phyloP scores from a whole-genome alignment of 2,888 invertebrate species.

The Eledone cirrhosa region DNA sequence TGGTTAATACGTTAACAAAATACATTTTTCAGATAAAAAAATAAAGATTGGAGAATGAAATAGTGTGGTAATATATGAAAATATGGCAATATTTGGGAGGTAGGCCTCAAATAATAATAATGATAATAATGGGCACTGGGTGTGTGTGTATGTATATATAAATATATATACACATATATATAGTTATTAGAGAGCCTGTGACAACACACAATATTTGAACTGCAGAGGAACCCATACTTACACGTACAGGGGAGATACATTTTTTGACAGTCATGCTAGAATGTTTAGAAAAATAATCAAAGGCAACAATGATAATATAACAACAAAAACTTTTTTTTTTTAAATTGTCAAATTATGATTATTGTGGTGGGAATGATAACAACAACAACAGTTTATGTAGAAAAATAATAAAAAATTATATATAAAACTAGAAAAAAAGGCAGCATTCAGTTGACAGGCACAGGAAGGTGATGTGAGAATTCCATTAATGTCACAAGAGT shows the following conservation, averaged over 20 bases:
- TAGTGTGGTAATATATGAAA: too few relatives aligned
- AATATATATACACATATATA: too few relatives aligned
- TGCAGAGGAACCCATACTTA: constrained; percentile 23
- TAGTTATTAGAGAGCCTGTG: not conserved
- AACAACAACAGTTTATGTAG: constrained; percentile 28
- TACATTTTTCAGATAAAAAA: too few relatives aligned
- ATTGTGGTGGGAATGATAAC: constrained; percentile 5
- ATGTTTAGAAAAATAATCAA: constrained; percentile 26
- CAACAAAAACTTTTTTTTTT: constrained; percentile 25
- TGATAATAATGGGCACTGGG: too few relatives aligned
- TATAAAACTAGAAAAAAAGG: constrained; percentile 31
- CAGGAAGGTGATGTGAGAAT: constrained; percentile 25
- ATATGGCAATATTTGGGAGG: too few relatives aligned
- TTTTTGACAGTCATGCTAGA: constrained; percentile 28
- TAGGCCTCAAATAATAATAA: too few relatives aligned
- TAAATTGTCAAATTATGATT: constrained; percentile 22
- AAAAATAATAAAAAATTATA: constrained; percentile 31
- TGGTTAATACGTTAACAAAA: too few relatives aligned
- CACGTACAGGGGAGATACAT: constrained; percentile 13
- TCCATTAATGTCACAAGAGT: not conserved
- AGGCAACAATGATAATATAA: constrained; percentile 17
- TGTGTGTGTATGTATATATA: too few relatives aligned
- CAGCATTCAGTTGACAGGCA: constrained; percentile 28
- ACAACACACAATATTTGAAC: constrained; percentile 24
- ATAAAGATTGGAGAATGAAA: too few relatives aligned